A percentile compares a stretch with the other conserved stretches of the same genome.
These are phyloP conservation scores for Lasioglossum baleicum DNA, from an alignment of 1,140 invertebrate genomes.

Conservation along the genomic window DNA sequence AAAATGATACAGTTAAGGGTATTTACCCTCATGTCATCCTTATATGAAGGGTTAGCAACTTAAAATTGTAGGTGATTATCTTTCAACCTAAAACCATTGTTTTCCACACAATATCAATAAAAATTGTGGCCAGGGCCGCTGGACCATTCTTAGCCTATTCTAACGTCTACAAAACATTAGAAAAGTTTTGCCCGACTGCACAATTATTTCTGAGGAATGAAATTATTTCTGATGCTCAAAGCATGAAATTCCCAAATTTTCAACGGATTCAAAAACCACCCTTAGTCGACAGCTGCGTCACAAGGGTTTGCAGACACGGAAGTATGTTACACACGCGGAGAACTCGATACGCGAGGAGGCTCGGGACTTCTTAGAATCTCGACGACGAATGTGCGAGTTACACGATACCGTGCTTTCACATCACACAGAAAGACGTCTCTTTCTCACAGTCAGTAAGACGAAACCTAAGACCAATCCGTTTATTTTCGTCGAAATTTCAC, in stretches of 20 bases:
- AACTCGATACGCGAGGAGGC: slow-evolving; percentile 15
- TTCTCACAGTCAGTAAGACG: not conserved
- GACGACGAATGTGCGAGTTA: slow-evolving; percentile 34
- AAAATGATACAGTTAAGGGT: too few species aligned
- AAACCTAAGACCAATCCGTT: slow-evolving; percentile 18
- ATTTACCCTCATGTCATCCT: too few species aligned
- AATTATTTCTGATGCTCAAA: too few species aligned
- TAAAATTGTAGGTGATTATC: too few species aligned
- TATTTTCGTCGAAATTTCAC: slow-evolving; percentile 51
- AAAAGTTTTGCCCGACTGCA: too few species aligned
- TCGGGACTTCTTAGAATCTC: slow-evolving; percentile 13
- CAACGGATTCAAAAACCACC: not conserved
- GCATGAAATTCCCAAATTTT: not conserved
- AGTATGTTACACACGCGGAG: not conserved
- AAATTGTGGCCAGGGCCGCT: too few species aligned
- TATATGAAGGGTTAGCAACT: too few species aligned
- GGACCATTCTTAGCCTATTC: too few species aligned
- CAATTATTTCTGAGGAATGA: too few species aligned
- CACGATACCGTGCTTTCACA: slow-evolving; percentile 2
- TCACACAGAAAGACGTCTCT: not conserved
- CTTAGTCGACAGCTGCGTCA: slow-evolving; percentile 13
- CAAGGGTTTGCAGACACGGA: not conserved
- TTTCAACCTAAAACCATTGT: too few species aligned
- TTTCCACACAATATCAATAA: too few species aligned
- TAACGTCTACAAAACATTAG: too few species aligned